phyloP scores from a whole-genome alignment of 2,888 invertebrate genomes.

The Trachelus tabidus region DNA sequence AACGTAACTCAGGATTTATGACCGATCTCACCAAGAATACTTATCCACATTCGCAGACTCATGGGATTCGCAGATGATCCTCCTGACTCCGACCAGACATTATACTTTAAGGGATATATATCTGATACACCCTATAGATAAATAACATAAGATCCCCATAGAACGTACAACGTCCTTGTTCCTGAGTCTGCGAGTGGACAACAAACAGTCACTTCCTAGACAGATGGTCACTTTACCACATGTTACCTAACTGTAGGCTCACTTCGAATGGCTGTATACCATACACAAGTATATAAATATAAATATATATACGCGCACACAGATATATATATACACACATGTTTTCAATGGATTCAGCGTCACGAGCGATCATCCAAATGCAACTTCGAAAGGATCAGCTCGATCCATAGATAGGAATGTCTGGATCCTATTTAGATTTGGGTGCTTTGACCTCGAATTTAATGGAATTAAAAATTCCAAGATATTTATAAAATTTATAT shows the following conservation, averaged over 20 bases:
- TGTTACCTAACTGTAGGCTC: conserved; percentile 48
- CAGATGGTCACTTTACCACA: conserved; percentile 51
- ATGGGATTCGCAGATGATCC: not conserved
- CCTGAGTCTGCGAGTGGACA: not conserved
- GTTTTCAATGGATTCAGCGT: not conserved
- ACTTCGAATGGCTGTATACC: conserved; percentile 32
- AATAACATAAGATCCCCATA: not conserved
- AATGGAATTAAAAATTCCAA: not conserved
- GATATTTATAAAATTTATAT: not conserved
- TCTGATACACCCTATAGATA: not conserved
- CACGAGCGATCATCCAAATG: not conserved
- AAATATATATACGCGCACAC: too few relatives aligned
- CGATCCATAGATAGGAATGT: not conserved
- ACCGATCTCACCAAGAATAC: not conserved
- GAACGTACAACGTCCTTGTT: not conserved
- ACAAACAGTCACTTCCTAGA: conserved; percentile 41
- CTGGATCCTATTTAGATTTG: not conserved
- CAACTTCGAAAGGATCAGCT: not conserved
- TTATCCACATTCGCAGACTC: not conserved
- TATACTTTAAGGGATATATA: not conserved
- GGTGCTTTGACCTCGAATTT: not conserved
- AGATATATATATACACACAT: too few relatives aligned
- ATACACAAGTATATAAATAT: not conserved
- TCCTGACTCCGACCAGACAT: not conserved
- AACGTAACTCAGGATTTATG: not conserved